Evolutionary conservation across 2,888 invertebrate species (phyloP), one percentile per base, ranked within the genome.

Genomic region (Cancer borealis): DNA sequence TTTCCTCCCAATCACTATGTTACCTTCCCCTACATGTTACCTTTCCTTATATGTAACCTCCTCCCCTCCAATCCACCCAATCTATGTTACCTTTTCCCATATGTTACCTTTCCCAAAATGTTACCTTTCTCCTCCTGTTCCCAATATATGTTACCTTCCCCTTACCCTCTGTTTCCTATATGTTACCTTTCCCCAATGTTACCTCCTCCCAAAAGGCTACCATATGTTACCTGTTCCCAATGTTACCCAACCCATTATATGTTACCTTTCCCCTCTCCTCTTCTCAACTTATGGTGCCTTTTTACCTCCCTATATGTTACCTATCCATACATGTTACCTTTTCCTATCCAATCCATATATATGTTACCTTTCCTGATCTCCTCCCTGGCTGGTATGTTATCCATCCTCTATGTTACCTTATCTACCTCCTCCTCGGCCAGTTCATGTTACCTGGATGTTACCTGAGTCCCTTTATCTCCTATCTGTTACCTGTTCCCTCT

Each of bases 401-500:
- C 84, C 39, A 84, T 39, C 39, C 84, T 39, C 54, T 14, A 84
- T 84, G 84, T 84, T 39, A 84, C 84, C 84, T 84, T 30, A 39
- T n/a, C 30, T 14, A 14, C 39, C 39, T 39, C 79, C 79, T 73
- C 73, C 26, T 26, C 10, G 84, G 84, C 84, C 84, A 39, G 84
- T 30, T 39, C 39, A 84, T 84, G 84, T 84, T 84, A 39, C 84
- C 39, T 14, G 10, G 10, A 54, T 39, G 84, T 84, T 14, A 30
- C 84, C 39, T 12, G 14, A 14, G 8, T 84, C 12, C n/a, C 12
- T 12, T 10, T 30, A 12, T 84, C 84, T 39, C 10, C 39, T 39
- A 30, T 39, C 30, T 84, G 84, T 84, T 84, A 84, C 84, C 84
- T 84, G 84, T 84, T n/a, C 14, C 84, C 84, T 84, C 84, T 14